A percentile compares a stretch with the other conserved stretches of the same genome.
Evolutionary conservation across 1,140 invertebrate species (phyloP).

Genomic region (Philotrypesis tridentata): DNA sequence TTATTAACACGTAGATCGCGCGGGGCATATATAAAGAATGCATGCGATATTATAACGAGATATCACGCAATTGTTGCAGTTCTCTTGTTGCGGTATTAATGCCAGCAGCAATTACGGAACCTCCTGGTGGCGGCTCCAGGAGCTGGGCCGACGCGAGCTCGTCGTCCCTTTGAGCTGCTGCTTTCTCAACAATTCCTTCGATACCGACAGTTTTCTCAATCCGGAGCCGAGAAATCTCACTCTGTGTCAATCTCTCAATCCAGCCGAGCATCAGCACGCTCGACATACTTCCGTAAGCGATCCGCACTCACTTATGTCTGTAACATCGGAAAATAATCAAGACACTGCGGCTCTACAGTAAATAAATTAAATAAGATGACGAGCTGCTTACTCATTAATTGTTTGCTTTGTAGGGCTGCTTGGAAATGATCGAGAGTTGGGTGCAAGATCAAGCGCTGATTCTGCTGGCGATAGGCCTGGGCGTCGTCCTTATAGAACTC

Average conservation of each 20-base stretch:
- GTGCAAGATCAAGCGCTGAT: constrained; percentile 84
- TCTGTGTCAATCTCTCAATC: constrained; percentile 81
- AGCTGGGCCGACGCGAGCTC: constrained; percentile 81
- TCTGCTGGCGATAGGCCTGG: constrained; percentile 79
- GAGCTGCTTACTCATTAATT: too few relatives aligned
- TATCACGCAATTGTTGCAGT: constrained; percentile 70
- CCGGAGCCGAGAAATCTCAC: constrained; percentile 82
- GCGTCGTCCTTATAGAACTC: constrained; percentile 81
- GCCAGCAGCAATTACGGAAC: constrained; percentile 87
- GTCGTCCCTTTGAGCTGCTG: constrained; percentile 88
- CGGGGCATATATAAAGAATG: too few relatives aligned
- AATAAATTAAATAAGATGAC: too few relatives aligned
- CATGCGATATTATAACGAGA: not conserved
- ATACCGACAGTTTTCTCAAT: constrained; percentile 81
- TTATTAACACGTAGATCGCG: too few relatives aligned
- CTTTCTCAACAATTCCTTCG: constrained; percentile 77
- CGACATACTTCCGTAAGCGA: constrained; percentile 77
- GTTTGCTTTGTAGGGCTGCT: constrained; percentile 77
- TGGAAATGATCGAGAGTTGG: constrained; percentile 83
- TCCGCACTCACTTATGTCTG: too few relatives aligned
- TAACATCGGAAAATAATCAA: too few relatives aligned
- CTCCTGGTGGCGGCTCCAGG: constrained; percentile 85
- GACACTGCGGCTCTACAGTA: too few relatives aligned
- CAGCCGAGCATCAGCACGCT: constrained; percentile 76
- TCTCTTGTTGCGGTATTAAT: constrained; percentile 88